Percentiles rank a stretch among this genome's conserved stretches.
phyloP scores from a whole-genome alignment of 1,140 invertebrate genomes.

The Hormaphis cornu region DNA sequence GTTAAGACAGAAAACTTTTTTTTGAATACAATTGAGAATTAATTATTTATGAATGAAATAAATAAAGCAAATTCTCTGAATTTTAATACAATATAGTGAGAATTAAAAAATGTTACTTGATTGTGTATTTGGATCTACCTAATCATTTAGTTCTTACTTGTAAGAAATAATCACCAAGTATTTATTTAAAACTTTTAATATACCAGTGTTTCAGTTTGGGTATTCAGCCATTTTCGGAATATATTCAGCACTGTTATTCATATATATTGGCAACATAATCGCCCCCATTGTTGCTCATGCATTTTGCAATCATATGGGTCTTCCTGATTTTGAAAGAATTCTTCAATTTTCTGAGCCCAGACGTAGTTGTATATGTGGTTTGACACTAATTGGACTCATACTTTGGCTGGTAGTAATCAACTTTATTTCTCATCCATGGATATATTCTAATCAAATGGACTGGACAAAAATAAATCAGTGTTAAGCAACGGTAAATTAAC shows the following conservation, averaged over 20 bases:
- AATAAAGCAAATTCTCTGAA: too few species aligned
- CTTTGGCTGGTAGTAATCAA: constrained; percentile 67
- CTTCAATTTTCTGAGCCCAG: constrained; percentile 53
- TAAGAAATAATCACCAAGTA: too few species aligned
- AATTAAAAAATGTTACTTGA: too few species aligned
- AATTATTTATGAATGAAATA: too few species aligned
- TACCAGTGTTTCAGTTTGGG: constrained; percentile 73
- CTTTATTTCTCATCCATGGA: constrained; percentile 65
- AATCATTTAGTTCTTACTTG: too few species aligned
- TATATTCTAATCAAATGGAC: constrained; percentile 64
- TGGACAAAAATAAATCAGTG: constrained; percentile 41
- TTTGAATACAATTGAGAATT: too few species aligned
- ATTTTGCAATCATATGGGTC: constrained; percentile 94
- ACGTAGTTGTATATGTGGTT: constrained; percentile 53
- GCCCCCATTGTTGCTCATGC: constrained; percentile 82
- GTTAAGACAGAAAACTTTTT: too few species aligned
- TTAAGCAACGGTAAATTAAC: too few species aligned
- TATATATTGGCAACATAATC: constrained; percentile 72
- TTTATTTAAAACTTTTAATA: neutral
- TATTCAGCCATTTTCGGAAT: constrained; percentile 89
- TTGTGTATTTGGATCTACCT: too few species aligned
- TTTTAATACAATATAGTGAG: too few species aligned
- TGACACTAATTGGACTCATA: constrained; percentile 66
- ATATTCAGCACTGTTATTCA: constrained; percentile 84
- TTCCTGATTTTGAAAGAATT: constrained; percentile 77